A percentile compares a stretch with the other conserved stretches of the same genome.
phyloP scores from a whole-genome alignment of 2,797 vertebrate genomes.

The Tolypeutes matacus region DNA sequence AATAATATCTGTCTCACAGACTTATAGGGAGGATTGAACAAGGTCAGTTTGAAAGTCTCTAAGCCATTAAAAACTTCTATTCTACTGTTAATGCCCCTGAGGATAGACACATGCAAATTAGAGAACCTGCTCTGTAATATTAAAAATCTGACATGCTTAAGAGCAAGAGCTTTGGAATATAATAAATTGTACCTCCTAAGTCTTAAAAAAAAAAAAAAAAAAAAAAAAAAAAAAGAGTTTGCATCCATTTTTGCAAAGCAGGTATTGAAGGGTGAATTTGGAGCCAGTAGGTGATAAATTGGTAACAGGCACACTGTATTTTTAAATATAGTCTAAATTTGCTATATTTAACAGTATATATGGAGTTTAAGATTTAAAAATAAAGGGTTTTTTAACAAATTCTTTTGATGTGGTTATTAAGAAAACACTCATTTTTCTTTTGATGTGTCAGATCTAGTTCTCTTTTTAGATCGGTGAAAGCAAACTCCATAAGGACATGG shows the following conservation, averaged over 20 bases:
- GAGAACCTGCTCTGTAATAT: too few relatives aligned
- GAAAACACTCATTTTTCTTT: background rate
- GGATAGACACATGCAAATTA: too few relatives aligned
- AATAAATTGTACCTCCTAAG: too few relatives aligned
- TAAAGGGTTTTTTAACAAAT: background rate
- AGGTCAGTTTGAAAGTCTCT: too few relatives aligned
- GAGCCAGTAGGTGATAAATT: slow-evolving; percentile 4
- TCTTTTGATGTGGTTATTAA: slow-evolving; percentile 12
- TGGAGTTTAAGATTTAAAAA: background rate
- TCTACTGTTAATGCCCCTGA: too few relatives aligned
- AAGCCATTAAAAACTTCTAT: too few relatives aligned
- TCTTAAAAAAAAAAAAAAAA: too few relatives aligned
- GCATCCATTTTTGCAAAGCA: slow-evolving; percentile 31
- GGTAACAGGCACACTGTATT: background rate
- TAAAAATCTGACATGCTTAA: too few relatives aligned
- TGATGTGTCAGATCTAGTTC: background rate
- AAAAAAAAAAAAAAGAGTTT: too few relatives aligned
- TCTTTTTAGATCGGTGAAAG: slow-evolving; percentile 17
- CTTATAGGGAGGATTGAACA: too few relatives aligned
- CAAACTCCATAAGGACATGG: background rate
- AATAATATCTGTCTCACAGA: too few relatives aligned
- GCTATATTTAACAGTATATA: background rate
- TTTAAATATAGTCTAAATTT: slow-evolving; percentile 35
- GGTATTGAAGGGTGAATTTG: slow-evolving; percentile 5
- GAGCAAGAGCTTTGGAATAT: too few relatives aligned